Evolutionary conservation across 1,140 invertebrate species (phyloP), one percentile per base, ranked within the genome.

Genomic region (Bombus haemorrhoidalis): DNA sequence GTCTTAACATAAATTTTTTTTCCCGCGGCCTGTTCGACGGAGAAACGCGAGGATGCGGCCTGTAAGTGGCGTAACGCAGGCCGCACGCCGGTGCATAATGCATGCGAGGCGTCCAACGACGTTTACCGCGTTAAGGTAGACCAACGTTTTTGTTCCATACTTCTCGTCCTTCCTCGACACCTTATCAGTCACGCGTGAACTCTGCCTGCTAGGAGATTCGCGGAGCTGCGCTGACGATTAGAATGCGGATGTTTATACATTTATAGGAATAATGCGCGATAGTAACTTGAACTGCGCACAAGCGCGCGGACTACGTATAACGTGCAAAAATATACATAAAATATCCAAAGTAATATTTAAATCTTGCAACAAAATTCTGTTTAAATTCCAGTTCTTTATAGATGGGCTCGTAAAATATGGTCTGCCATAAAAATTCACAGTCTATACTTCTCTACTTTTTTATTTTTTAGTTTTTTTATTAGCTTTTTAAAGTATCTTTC

Each of bases 1-100:
- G 81, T 18, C 86, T 89, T 85, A 90, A 92, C 91, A 87, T 93
- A 91, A 89, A 93, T 82, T 86, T 89, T 91, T 87, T 90, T 90
- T 32, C 78, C 25, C 18, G 39, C 22, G 22, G 37, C 64, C n/a
- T 43, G 41, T 62, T 86, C 75, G 13, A 39, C 66, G 85, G 68
- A 47, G 82, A 81, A 86, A 89, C 85, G 53, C 80, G 62, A 76
- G 37, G 69, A 72, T 79, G 87, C 83, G 57, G 82, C 64, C 75
- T 71, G 53, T 53, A 89, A 89, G 72, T 77, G 74, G 83, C 72
- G 87, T 64, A 88, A 83, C 88, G 64, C 74, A 74, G 43, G 37
- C 34, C 18, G 82, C 53, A 59, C 87, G 62, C 72, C 71, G 87
- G 64, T 80, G 87, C 81, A 87, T 90, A 89, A 90, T 89, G 85